These are phyloP conservation scores for Neoaliturus tenellus DNA, from an alignment of 2,888 invertebrate genomes.

Conservation along the genomic window DNA sequence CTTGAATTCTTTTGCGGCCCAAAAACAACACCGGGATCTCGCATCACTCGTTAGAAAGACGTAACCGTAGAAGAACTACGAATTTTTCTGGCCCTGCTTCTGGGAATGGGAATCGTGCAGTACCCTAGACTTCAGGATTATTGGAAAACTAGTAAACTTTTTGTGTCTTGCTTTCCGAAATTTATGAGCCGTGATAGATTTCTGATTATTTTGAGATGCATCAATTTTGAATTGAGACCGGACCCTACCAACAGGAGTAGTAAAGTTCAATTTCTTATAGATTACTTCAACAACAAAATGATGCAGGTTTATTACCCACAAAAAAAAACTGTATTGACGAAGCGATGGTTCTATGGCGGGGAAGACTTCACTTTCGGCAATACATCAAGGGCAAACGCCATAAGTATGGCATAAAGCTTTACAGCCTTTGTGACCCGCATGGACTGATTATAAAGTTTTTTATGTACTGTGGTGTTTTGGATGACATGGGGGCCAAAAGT, in stretches of 20 bases:
- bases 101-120: conserved; percentile 69
- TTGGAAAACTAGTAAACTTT: conserved; percentile 69
- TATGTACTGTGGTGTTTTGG: conserved; percentile 1
- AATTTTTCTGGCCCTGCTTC: conserved; percentile 9
- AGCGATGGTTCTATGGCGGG: conserved; percentile 10
- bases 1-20: conserved; percentile 37
- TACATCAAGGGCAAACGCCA: conserved; percentile 23
- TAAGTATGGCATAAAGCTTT: conserved; percentile 19
- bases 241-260: background rate
- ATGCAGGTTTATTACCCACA: background rate
- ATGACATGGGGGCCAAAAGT: background rate
- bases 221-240: background rate
- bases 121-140: conserved; percentile 69
- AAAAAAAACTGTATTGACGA: background rate
- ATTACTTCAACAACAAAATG: conserved; percentile 25
- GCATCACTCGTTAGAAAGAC: conserved; percentile 34
- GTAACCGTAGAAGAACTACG: conserved; percentile 1
- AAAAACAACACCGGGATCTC: background rate
- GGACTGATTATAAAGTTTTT: background rate
- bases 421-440: conserved; percentile 29
- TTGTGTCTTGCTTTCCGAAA: conserved; percentile 68
- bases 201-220: background rate
- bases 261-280: background rate
- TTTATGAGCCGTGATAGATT: conserved; percentile 53
- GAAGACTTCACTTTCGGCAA: conserved; percentile 22